Conservation (phyloP, 2,113 vertebrate species). For the Trinectes maculatus region DNA sequence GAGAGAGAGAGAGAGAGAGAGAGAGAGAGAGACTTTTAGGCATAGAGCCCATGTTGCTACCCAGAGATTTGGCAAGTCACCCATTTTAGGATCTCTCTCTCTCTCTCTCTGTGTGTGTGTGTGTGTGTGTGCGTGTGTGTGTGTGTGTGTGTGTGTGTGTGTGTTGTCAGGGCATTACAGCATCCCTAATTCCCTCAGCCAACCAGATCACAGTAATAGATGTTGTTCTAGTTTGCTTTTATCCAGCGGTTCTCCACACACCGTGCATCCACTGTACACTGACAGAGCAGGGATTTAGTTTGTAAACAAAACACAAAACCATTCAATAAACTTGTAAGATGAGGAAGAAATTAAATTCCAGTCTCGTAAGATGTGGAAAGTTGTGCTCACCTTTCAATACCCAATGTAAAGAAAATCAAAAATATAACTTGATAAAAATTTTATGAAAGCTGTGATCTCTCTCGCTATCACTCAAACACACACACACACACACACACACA, state of each 20-base stretch:
- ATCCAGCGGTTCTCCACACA: slow-evolving; percentile 19
- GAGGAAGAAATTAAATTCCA: not conserved
- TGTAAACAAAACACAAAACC: slow-evolving; percentile 15
- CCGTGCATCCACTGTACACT: not conserved
- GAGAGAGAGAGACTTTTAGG: slow-evolving; percentile 27
- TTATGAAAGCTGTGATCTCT: slow-evolving; percentile 30
- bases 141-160: slow-evolving; percentile 18
- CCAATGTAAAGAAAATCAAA: slow-evolving; percentile 14
- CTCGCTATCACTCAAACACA: not conserved
- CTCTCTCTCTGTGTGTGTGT: slow-evolving; percentile 20
- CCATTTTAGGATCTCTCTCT: slow-evolving; percentile 32
- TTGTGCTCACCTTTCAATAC: not conserved
- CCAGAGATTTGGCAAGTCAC: slow-evolving; percentile 65
- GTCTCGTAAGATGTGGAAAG: slow-evolving; percentile 7
- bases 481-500: not conserved
- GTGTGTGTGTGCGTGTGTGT: slow-evolving; percentile 36
- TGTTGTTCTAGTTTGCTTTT: slow-evolving; percentile 22
- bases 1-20: slow-evolving; percentile 19
- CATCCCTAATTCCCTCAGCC: slow-evolving; percentile 55
- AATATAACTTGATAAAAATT: slow-evolving; percentile 22
- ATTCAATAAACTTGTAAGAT: not conserved
- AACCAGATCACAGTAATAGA: slow-evolving; percentile 47
- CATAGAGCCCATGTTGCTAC: slow-evolving; percentile 54
- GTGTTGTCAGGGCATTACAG: slow-evolving; percentile 65
- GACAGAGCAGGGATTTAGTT: slow-evolving; percentile 11